These are phyloP conservation scores for Rhynchotus rufescens DNA, from an alignment of 2,797 vertebrate species.

Conservation along the genomic window DNA sequence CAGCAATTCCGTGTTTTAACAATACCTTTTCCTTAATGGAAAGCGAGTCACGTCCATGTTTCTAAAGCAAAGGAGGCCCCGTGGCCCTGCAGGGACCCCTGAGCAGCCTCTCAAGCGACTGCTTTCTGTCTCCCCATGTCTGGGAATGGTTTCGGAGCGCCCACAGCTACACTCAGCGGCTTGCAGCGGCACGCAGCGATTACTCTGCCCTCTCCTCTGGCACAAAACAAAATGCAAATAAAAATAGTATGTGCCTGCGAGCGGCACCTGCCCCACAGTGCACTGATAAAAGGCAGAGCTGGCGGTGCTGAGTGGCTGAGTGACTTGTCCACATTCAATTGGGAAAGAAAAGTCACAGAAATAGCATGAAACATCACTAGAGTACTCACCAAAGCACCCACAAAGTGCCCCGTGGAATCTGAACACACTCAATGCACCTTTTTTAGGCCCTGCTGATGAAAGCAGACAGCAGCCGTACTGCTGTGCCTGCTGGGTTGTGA, in stretches of 20 bases:
- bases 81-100: neutral
- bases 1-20: neutral
- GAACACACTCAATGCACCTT: fast-evolving
- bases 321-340: neutral
- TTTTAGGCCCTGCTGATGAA: neutral
- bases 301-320: neutral
- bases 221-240: slow-evolving; percentile 5
- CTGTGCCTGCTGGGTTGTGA: fast-evolving
- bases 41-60: neutral
- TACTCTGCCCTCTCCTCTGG: neutral
- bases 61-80: neutral
- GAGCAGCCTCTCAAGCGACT: neutral
- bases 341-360: neutral
- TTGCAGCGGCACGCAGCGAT: neutral
- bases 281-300: neutral
- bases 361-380: fast-evolving
- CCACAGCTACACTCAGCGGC: slow-evolving; percentile 9
- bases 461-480: neutral
- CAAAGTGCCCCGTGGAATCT: fast-evolving
- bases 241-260: neutral
- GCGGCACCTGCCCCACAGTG: neutral
- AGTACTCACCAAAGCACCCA: neutral
- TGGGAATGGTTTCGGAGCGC: slow-evolving; percentile 31
- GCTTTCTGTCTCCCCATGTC: neutral
- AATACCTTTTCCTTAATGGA: neutral